Conservation (phyloP, 2,797 vertebrate genomes). For the Labeo calbasu region DNA sequence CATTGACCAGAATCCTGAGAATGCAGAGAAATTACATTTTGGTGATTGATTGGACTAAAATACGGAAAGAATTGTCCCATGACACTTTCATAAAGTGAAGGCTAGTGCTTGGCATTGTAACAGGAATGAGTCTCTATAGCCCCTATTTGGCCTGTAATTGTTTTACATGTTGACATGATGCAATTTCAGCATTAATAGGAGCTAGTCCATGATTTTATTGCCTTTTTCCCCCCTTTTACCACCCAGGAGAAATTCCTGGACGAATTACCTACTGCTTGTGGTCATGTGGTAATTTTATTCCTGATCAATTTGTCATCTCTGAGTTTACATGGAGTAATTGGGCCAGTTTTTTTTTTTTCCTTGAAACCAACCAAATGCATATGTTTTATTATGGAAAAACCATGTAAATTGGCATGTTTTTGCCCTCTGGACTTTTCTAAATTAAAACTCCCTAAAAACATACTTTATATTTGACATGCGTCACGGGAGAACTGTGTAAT, state of each 20-base stretch:
- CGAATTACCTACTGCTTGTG: neutral
- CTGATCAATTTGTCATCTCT: neutral
- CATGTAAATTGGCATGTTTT: neutral
- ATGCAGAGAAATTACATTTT: neutral
- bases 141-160: conserved; percentile 5
- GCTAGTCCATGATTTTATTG: neutral
- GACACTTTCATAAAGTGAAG: neutral
- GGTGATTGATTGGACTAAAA: neutral
- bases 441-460: neutral
- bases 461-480: neutral
- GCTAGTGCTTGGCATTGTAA: neutral
- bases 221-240: neutral
- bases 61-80: neutral
- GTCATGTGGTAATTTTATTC: conserved; percentile 1
- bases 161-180: conserved; percentile 22
- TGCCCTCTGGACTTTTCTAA: neutral
- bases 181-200: conserved; percentile 29
- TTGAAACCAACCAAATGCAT: neutral
- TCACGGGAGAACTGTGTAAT: neutral
- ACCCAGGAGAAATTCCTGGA: conserved; percentile 1
- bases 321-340: conserved; percentile 14
- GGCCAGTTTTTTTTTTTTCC: neutral
- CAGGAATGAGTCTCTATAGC: neutral
- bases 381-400: neutral
- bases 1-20: neutral